phyloP scores from a whole-genome alignment of 2,888 invertebrate genomes.

The Ferdinandea cuprea region DNA sequence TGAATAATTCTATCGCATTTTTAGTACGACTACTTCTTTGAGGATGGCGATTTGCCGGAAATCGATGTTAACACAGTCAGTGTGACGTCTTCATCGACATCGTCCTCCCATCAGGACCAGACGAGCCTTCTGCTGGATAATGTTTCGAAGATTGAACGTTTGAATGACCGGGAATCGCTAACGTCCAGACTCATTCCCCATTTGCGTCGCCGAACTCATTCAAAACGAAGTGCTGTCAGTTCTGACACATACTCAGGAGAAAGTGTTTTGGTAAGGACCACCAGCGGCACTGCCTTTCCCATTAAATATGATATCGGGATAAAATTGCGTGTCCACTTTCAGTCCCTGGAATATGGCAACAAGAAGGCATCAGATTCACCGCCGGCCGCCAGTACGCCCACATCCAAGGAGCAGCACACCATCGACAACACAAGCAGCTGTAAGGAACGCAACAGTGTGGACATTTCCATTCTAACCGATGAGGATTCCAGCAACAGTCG shows the following conservation, averaged over 20 bases:
- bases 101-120: constrained; percentile 80
- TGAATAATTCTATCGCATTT: not conserved
- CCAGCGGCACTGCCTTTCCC: constrained; percentile 79
- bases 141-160: constrained; percentile 82
- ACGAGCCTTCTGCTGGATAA: constrained; percentile 82
- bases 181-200: constrained; percentile 82
- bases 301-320: constrained; percentile 81
- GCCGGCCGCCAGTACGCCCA: constrained; percentile 75
- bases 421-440: constrained; percentile 77
- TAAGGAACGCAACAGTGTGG: constrained; percentile 80
- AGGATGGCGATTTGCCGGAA: constrained; percentile 81
- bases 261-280: constrained; percentile 82
- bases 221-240: constrained; percentile 81
- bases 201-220: constrained; percentile 80
- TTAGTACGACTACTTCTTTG: constrained; percentile 83
- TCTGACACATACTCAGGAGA: constrained; percentile 83
- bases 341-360: constrained; percentile 81
- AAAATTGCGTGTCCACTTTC: constrained; percentile 81
- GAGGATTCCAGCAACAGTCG: constrained; percentile 82
- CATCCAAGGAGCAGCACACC: constrained; percentile 78
- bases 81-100: constrained; percentile 74
- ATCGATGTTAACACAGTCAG: constrained; percentile 78
- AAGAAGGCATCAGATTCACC: constrained; percentile 76
- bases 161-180: constrained; percentile 79
- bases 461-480: constrained; percentile 81